These are phyloP conservation scores for Heptranchias perlo DNA, from an alignment of 2,113 vertebrate species.

Conservation along the genomic window DNA sequence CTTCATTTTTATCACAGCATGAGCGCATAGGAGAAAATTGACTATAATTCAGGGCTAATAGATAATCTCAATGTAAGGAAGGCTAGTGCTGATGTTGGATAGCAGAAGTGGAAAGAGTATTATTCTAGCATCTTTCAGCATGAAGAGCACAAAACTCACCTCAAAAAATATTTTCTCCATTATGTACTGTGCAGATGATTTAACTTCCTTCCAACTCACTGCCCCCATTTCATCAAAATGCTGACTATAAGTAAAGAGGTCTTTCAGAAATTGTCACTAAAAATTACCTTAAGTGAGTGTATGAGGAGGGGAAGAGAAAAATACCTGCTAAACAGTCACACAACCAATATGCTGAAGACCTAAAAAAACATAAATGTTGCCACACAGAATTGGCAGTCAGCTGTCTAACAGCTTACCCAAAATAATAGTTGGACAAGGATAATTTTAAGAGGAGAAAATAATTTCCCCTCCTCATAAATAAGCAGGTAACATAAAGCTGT, in stretches of 20 bases:
- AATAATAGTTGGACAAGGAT: background rate
- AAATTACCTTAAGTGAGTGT: background rate
- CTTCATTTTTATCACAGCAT: background rate
- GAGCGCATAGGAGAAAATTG: background rate
- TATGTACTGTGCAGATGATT: background rate
- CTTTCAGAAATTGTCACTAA: background rate
- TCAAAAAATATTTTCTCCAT: background rate
- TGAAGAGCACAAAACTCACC: too few species aligned
- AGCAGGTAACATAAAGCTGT: background rate
- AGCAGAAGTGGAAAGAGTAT: background rate
- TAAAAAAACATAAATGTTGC: background rate
- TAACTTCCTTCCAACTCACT: background rate
- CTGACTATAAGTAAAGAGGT: background rate
- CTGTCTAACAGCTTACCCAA: background rate
- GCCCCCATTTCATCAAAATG: background rate
- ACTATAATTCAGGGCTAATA: background rate
- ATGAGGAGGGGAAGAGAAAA: background rate
- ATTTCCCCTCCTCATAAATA: background rate
- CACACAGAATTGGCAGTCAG: background rate
- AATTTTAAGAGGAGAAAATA: background rate
- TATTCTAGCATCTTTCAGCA: background rate
- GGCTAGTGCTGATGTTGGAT: background rate
- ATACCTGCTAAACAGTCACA: background rate
- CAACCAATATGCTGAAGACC: background rate
- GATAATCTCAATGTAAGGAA: background rate